phyloP scores from a whole-genome alignment of 2,113 vertebrate species.

The Mugil cephalus region DNA sequence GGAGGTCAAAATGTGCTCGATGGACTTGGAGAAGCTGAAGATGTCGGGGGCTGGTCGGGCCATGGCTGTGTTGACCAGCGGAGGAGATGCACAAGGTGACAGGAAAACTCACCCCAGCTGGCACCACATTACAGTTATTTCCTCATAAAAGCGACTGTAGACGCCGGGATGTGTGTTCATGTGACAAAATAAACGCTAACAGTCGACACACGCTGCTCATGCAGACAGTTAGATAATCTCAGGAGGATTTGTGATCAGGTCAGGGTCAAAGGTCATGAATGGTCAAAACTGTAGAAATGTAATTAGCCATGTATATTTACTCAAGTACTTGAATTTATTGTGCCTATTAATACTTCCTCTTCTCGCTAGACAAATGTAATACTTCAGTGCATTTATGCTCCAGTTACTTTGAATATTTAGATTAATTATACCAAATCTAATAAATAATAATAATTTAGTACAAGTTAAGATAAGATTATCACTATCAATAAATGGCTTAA shows the following conservation, averaged over 20 bases:
- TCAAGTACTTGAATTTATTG: no score
- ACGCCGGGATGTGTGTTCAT: neutral
- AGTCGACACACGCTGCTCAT: no score
- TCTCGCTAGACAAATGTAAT: no score
- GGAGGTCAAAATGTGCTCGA: slow-evolving; percentile 73
- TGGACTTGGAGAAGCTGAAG: slow-evolving; percentile 86
- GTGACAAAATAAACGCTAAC: neutral
- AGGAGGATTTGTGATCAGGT: neutral
- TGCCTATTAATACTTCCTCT: no score
- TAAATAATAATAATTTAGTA: no score
- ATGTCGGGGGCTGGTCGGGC: slow-evolving; percentile 91
- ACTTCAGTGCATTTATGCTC: no score
- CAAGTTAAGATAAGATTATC: no score
- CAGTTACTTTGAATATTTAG: no score
- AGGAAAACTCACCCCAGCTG: accelerated
- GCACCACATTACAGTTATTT: accelerated
- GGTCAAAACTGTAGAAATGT: no score
- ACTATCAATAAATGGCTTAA: no score
- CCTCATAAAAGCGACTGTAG: neutral
- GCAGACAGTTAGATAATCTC: neutral
- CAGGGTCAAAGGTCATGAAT: slow-evolving; percentile 40
- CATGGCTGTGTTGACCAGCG: slow-evolving; percentile 93
- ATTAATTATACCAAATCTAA: no score
- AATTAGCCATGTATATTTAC: no score
- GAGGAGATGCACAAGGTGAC: slow-evolving; percentile 96